Conservation (phyloP, 2,888 invertebrate species). For the Calephelis perditalis region DNA sequence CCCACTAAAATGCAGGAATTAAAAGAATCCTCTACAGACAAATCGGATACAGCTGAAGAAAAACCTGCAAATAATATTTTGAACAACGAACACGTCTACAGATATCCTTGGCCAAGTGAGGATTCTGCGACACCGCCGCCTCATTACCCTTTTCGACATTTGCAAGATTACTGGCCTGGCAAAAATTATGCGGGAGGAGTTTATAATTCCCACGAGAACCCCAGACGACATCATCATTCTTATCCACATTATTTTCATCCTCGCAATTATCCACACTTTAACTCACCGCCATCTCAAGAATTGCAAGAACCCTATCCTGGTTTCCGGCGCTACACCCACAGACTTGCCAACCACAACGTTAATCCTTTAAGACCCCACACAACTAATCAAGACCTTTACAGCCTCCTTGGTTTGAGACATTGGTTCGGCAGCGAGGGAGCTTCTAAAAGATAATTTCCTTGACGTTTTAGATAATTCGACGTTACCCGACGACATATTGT, state of each 20-base stretch:
- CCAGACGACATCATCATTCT: slow-evolving; percentile 66
- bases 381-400: slow-evolving; percentile 63
- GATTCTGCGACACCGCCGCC: slow-evolving; percentile 58
- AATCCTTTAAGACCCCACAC: slow-evolving; percentile 47
- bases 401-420: slow-evolving; percentile 65
- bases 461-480: slow-evolving; percentile 59
- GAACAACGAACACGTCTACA: slow-evolving; percentile 51
- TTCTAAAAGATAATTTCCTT: slow-evolving; percentile 64
- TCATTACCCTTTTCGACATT: slow-evolving; percentile 62
- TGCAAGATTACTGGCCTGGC: slow-evolving; percentile 70
- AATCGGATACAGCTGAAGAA: slow-evolving; percentile 32
- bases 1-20: slow-evolving; percentile 37
- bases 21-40: slow-evolving; percentile 32
- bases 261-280: slow-evolving; percentile 43
- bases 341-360: slow-evolving; percentile 45
- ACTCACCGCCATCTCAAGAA: slow-evolving; percentile 39
- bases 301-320: slow-evolving; percentile 48
- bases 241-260: slow-evolving; percentile 59
- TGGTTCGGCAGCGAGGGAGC: slow-evolving; percentile 71
- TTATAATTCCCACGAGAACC: slow-evolving; percentile 62
- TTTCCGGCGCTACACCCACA: slow-evolving; percentile 49
- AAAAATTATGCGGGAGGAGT: slow-evolving; percentile 58
- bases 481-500: slow-evolving; percentile 76
- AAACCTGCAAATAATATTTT: slow-evolving; percentile 34
- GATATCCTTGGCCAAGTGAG: slow-evolving; percentile 64